Evolutionary conservation across 2,797 vertebrate genomes (phyloP), one percentile per base, ranked within the genome.

Genomic region (Pelodytes ibericus): DNA sequence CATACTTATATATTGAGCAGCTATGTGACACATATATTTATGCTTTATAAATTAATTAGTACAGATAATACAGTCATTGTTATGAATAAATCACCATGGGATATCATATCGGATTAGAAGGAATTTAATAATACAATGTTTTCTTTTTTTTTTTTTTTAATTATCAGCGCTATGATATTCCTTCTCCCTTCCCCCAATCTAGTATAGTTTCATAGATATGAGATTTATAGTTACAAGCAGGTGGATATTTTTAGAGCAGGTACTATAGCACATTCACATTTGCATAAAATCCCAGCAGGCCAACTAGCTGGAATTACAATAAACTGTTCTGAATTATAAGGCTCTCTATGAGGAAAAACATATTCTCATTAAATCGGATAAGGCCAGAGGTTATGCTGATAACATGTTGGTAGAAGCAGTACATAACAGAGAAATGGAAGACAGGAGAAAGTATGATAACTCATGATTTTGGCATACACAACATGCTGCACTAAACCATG

Each of bases 361-460:
- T 9, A 58, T 58, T 58, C 56, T 58, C 56, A 58, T 58, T 58
- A 58, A 58, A 58, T 29, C 26, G 8, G 29, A 58, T 58, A 58
- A 15, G 56, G 56, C 56, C 2, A 58, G 56, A 22, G 56, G 56
- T 58, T 58, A 58, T 58, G 5, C 56, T 58, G 24, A 58, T 16
- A 29, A 27, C 29, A 27, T 58, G 24, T 58, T 58, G 56, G 56
- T 8, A 6, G n/a, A 27, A 26, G 29, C 56, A 29, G 56, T 16
- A 15, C 16, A 11, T 20, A 16, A 2, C n/a, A 7, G 8, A 22
- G 49, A 16, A 27, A 15, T 3, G 26, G 26, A 29, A 58, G 26
- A 58, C 24, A 29, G 8, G n/a, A 58, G 13, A 58, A 58, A 29
- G 41, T 10, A 16, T 16, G 41, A 44, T 44, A 44, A 44, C 13